phyloP scores from a whole-genome alignment of 2,888 invertebrate genomes.

The Andrena fulva region DNA sequence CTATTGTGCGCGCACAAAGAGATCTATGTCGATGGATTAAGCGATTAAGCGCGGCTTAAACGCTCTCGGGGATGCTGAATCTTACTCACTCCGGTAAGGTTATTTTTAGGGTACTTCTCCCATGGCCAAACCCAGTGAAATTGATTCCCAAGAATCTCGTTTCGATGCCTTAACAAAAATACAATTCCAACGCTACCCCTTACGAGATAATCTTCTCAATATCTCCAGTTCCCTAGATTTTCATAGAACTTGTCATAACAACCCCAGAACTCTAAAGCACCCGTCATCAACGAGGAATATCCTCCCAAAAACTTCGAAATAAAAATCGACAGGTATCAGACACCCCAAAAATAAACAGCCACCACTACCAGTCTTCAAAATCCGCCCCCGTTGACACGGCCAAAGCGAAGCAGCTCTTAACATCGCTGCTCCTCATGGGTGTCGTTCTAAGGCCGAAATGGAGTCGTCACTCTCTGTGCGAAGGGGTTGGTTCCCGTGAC shows the following conservation, averaged over 20 bases:
- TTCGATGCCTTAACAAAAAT: too few relatives aligned
- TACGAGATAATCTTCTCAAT: too few relatives aligned
- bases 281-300: too few relatives aligned
- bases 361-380: not conserved
- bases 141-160: not conserved
- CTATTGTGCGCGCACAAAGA: conserved; percentile 64
- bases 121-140: not conserved
- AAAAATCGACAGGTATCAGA: not conserved
- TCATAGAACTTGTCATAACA: too few relatives aligned
- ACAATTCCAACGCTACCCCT: too few relatives aligned
- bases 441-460: conserved; percentile 29
- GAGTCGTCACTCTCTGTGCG: conserved; percentile 34
- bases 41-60: conserved; percentile 63
- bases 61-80: conserved; percentile 35
- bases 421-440: not conserved
- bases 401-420: not conserved
- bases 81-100: conserved; percentile 21
- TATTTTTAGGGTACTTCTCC: conserved; percentile 12
- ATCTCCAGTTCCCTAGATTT: too few relatives aligned
- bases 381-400: not conserved
- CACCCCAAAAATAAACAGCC: not conserved
- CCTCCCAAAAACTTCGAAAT: too few relatives aligned
- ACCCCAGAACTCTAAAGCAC: too few relatives aligned
- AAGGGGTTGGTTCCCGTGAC: conserved; percentile 44
- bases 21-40: conserved; percentile 66